phyloP scores from a whole-genome alignment of 2,113 vertebrate genomes.

The Phalacrocorax brasilianus region DNA sequence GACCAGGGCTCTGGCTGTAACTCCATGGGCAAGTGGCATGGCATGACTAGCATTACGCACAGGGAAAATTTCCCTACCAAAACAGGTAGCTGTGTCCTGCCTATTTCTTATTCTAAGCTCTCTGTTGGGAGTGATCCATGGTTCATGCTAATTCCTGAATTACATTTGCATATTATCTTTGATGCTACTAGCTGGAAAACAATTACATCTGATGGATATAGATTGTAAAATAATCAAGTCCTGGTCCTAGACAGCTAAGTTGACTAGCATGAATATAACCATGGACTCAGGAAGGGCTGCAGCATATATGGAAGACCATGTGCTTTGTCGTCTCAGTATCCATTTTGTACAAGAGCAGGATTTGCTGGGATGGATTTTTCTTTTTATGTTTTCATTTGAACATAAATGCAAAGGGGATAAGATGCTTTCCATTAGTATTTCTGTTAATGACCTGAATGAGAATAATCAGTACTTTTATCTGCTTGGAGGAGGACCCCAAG shows the following conservation, averaged over 20 bases:
- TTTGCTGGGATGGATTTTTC: background rate
- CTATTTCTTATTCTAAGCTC: background rate
- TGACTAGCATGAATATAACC: background rate
- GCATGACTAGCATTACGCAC: background rate
- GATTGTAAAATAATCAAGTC: background rate
- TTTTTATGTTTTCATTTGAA: background rate
- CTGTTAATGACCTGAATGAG: background rate
- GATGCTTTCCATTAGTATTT: background rate
- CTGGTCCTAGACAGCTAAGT: background rate
- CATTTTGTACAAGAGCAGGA: background rate
- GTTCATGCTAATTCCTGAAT: background rate
- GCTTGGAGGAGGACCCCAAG: background rate
- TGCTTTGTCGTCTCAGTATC: background rate
- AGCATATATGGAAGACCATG: background rate
- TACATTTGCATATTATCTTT: background rate
- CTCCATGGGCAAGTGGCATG: background rate
- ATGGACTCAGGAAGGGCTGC: background rate
- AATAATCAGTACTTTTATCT: background rate
- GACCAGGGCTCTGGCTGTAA: background rate
- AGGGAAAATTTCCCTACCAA: background rate
- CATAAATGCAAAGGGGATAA: background rate
- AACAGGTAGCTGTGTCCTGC: background rate
- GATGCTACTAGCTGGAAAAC: background rate
- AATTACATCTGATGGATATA: background rate
- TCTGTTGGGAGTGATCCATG: background rate